A percentile compares a stretch with the other conserved stretches of the same genome.
Conservation (phyloP, 2,888 invertebrate species). For the Erpobdella octoculata region DNA sequence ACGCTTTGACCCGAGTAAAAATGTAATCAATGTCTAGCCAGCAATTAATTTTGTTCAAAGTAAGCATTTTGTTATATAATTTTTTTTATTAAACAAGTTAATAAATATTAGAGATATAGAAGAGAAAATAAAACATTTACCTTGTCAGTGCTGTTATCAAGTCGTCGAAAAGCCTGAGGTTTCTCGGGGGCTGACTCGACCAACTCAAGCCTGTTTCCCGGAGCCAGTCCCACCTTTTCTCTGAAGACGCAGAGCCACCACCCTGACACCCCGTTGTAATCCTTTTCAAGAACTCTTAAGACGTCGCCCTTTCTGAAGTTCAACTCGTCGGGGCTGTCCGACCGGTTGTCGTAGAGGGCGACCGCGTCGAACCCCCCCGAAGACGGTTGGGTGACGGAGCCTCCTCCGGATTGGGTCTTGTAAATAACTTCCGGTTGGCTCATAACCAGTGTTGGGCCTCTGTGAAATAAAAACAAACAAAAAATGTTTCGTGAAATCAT, state of each 20-base stretch:
- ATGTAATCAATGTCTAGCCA: too few relatives aligned
- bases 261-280: conserved; percentile 7
- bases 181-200: not conserved
- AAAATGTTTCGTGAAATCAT: too few relatives aligned
- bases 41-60: not conserved
- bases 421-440: not conserved
- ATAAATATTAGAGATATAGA: not conserved
- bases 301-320: conserved; percentile 15
- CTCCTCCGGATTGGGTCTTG: not conserved
- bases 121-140: not conserved
- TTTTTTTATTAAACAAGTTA: not conserved
- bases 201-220: conserved; percentile 11
- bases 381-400: conserved; percentile 3
- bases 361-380: not conserved
- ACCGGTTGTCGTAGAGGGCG: conserved; percentile 15
- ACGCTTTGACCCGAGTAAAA: not conserved
- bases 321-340: not conserved
- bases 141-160: not conserved
- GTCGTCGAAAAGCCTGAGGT: not conserved
- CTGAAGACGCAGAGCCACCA: conserved; percentile 15
- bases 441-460: too few relatives aligned
- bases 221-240: conserved; percentile 5
- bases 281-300: not conserved
- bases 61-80: not conserved
- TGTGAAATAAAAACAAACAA: too few relatives aligned